Conservation (phyloP, 1,140 invertebrate genomes). For the Drosophila athabasca region DNA sequence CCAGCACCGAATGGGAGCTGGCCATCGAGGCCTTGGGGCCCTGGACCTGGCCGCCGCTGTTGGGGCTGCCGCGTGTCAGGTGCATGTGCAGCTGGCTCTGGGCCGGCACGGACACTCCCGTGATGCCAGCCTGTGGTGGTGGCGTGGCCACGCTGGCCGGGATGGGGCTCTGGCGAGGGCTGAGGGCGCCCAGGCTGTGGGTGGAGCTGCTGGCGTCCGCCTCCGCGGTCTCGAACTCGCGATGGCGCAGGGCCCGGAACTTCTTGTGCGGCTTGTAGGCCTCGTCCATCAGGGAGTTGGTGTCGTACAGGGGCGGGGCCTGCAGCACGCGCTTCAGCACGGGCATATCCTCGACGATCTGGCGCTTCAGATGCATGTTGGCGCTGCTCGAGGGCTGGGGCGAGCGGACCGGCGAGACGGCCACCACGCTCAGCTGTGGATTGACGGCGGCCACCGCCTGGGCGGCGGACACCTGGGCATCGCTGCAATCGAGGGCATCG, state of each 20-base stretch:
- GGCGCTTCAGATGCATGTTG: conserved; percentile 74
- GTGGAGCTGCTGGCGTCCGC: conserved; percentile 84
- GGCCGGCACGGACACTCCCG: conserved; percentile 65
- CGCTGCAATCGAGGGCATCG: conserved; percentile 88
- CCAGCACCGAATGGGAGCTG: conserved; percentile 93
- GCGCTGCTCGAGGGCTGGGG: conserved; percentile 74
- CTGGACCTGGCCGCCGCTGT: conserved; percentile 41
- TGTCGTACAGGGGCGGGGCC: conserved; percentile 94
- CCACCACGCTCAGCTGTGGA: conserved; percentile 59
- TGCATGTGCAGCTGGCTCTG: conserved; percentile 85
- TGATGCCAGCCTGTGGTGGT: conserved; percentile 25
- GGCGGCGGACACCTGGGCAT: conserved; percentile 51
- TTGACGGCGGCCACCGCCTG: conserved; percentile 35
- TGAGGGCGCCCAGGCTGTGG: conserved; percentile 60
- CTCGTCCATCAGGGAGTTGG: conserved; percentile 95
- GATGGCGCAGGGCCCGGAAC: conserved; percentile 92
- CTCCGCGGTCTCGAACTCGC: conserved; percentile 89
- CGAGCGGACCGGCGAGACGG: conserved; percentile 74
- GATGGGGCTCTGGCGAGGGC: conserved; percentile 61
- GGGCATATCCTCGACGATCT: conserved; percentile 94
- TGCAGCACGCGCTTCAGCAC: conserved; percentile 95
- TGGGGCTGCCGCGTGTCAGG: conserved; percentile 77
- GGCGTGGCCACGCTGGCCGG: conserved; percentile 83
- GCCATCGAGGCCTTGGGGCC: conserved; percentile 86
- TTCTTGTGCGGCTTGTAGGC: conserved; percentile 98